These are phyloP conservation scores for Drosophila sordidula DNA, from an alignment of 2,888 invertebrate species.

Conservation along the genomic window DNA sequence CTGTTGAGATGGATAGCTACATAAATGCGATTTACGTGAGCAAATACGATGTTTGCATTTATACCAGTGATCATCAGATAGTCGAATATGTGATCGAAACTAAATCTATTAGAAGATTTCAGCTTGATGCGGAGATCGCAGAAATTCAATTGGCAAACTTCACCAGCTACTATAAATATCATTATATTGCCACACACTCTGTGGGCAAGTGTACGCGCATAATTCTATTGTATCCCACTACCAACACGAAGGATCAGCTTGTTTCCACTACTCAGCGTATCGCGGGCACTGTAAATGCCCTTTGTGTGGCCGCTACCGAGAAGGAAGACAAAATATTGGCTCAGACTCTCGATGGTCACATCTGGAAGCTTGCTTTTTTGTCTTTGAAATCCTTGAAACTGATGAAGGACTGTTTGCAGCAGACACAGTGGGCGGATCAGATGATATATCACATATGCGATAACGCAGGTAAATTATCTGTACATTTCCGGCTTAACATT, in stretches of 20 bases:
- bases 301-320: conserved; percentile 13
- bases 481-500: too few relatives aligned
- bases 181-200: conserved; percentile 53
- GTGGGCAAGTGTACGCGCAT: conserved; percentile 32
- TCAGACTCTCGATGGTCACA: conserved; percentile 51
- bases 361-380: conserved; percentile 39
- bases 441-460: conserved; percentile 48
- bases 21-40: conserved; percentile 86
- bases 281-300: conserved; percentile 54
- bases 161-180: conserved; percentile 15
- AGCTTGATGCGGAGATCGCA: conserved; percentile 29
- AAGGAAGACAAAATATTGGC: conserved; percentile 41
- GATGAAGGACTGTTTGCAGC: conserved; percentile 36
- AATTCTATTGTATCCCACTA: conserved; percentile 25
- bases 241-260: not conserved
- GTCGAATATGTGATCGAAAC: conserved; percentile 25
- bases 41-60: conserved; percentile 58
- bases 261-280: conserved; percentile 29
- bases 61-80: conserved; percentile 60
- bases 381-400: conserved; percentile 15
- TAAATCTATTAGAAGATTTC: not conserved
- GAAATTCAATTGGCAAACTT: conserved; percentile 49
- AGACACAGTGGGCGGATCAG: conserved; percentile 56
- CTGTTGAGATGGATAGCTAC: conserved; percentile 86
- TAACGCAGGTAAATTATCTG: conserved; percentile 11